A percentile compares a stretch with the other conserved stretches of the same genome.
Conservation (phyloP, 37 sponge, comb jelly and placozoan species). For the Ephydatia muelleri region DNA sequence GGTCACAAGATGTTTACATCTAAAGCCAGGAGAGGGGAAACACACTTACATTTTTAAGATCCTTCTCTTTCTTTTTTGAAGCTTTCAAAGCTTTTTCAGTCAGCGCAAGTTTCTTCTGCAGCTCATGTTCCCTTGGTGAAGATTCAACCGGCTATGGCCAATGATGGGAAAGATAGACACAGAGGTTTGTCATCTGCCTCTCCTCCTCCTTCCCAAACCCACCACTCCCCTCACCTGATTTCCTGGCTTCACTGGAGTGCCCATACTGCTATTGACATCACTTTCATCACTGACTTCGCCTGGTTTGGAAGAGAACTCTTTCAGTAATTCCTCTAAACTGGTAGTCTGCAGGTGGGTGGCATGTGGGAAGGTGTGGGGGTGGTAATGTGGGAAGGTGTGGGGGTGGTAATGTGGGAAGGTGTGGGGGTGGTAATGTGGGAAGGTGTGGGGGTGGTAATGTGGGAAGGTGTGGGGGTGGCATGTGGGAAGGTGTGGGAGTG, state of each 20-base stretch:
- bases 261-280: neutral
- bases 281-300: conserved; percentile 25
- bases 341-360: conserved; percentile 11
- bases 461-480: too few species aligned
- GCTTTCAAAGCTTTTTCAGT: conserved; percentile 37
- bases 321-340: conserved; percentile 32
- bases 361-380: neutral
- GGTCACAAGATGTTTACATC: too few species aligned
- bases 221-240: neutral
- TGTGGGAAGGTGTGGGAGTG: too few species aligned
- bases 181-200: too few species aligned
- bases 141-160: neutral
- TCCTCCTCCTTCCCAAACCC: conserved; percentile 10
- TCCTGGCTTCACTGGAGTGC: neutral
- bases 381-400: too few species aligned
- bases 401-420: too few species aligned
- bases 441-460: too few species aligned
- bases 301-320: conserved; percentile 2
- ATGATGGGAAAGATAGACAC: too few species aligned
- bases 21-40: too few species aligned
- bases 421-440: too few species aligned
- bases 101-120: conserved; percentile 23
- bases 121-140: conserved; percentile 4
- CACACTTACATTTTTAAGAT: conserved; percentile 60
- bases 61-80: conserved; percentile 20